phyloP scores from a whole-genome alignment of 2,888 invertebrate genomes.

The Melolontha melolontha region DNA sequence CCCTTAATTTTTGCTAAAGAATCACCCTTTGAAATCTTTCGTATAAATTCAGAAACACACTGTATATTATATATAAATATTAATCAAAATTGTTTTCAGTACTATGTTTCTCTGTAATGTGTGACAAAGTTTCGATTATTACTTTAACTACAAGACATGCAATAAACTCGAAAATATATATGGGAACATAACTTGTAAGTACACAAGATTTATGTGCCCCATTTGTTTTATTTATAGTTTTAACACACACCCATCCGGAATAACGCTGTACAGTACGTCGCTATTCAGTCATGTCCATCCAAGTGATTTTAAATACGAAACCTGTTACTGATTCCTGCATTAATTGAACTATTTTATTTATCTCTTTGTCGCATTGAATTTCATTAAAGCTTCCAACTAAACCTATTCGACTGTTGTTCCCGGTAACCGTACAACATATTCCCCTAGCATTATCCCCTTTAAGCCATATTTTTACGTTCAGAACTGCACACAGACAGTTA shows the following conservation, averaged over 20 bases:
- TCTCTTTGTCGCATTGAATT: constrained; percentile 21
- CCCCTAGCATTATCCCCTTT: constrained; percentile 12
- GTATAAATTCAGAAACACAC: no score
- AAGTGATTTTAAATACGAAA: constrained; percentile 33
- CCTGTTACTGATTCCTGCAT: constrained; percentile 20
- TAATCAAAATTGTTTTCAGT: no score
- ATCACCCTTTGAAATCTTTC: no score
- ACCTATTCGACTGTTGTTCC: background rate
- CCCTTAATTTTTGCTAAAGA: no score
- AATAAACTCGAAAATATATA: constrained; percentile 56
- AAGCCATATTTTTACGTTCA: constrained; percentile 28
- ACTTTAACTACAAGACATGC: constrained; percentile 35
- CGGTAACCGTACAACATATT: background rate
- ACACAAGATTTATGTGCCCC: constrained; percentile 60
- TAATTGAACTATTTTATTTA: constrained; percentile 35
- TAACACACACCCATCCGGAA: constrained; percentile 58
- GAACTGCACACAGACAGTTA: constrained; percentile 49
- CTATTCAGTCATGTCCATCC: constrained; percentile 6
- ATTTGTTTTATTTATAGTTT: constrained; percentile 62
- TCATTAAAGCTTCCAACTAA: constrained; percentile 10
- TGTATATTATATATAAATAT: no score
- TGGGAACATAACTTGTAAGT: constrained; percentile 54
- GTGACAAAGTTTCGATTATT: constrained; percentile 14
- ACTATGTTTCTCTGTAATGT: no score
- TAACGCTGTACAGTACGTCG: constrained; percentile 1